Conservation (phyloP, 1,140 invertebrate genomes). For the Drosophila pandora region DNA sequence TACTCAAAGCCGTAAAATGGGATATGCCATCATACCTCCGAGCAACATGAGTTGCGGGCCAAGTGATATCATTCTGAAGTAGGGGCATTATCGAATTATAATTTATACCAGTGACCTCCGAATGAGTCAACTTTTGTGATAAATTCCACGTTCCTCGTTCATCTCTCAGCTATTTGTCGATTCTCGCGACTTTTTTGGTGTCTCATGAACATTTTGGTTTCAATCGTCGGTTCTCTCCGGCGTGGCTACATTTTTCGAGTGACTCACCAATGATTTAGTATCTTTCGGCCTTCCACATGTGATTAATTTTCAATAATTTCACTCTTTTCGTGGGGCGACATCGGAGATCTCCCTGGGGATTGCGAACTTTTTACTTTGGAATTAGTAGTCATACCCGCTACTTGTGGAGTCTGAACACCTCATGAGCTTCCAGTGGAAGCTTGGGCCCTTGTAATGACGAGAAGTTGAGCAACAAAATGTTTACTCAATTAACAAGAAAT, state of each 20-base stretch:
- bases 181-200: slow-evolving; percentile 13
- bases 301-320: too few relatives aligned
- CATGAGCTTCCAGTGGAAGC: neutral
- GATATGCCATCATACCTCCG: neutral
- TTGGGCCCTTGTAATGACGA: neutral
- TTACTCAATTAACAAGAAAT: slow-evolving; percentile 1
- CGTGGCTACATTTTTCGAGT: neutral
- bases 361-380: too few relatives aligned
- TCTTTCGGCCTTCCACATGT: neutral
- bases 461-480: neutral
- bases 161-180: slow-evolving; percentile 14
- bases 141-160: slow-evolving; percentile 11
- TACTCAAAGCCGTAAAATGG: too few relatives aligned
- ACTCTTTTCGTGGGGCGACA: too few relatives aligned
- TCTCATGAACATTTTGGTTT: slow-evolving; percentile 8
- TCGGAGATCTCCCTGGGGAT: too few relatives aligned
- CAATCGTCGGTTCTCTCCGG: too few relatives aligned
- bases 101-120: slow-evolving; percentile 6
- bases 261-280: neutral
- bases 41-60: neutral
- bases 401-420: neutral
- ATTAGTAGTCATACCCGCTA: too few relatives aligned
- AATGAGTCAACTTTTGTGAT: slow-evolving; percentile 31
- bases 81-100: slow-evolving; percentile 23
- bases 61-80: slow-evolving; percentile 10